phyloP scores from a whole-genome alignment of 2,888 invertebrate species.

The Troilus luridus region DNA sequence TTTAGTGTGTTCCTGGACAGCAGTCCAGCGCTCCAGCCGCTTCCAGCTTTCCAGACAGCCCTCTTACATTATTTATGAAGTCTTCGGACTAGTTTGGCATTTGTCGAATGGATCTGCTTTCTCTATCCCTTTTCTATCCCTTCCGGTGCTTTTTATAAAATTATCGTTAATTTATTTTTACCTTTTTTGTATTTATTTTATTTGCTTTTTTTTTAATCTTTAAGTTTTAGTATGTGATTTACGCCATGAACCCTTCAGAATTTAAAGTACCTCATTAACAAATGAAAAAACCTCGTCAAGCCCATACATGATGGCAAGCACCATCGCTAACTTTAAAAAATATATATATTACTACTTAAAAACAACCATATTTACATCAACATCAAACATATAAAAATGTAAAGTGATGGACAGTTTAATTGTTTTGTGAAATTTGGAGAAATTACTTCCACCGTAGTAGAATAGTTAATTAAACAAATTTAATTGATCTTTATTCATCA shows the following conservation, averaged over 20 bases:
- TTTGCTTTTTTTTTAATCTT: neutral
- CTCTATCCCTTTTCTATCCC: constrained; percentile 9
- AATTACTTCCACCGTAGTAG: too few species aligned
- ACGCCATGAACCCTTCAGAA: neutral
- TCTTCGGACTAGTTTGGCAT: constrained; percentile 32
- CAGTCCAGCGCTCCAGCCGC: neutral
- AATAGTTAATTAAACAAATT: too few species aligned
- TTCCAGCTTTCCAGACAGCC: constrained; percentile 7
- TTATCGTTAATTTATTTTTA: constrained; percentile 12
- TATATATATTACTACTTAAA: too few species aligned
- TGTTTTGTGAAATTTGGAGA: too few species aligned
- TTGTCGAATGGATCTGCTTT: constrained; percentile 37
- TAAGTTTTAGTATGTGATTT: neutral
- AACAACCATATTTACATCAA: neutral
- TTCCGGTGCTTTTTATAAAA: constrained; percentile 45
- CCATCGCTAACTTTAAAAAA: neutral
- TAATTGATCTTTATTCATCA: too few species aligned
- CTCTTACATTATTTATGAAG: constrained; percentile 41
- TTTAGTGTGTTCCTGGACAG: neutral
- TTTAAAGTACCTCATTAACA: neutral
- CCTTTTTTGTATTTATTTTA: neutral
- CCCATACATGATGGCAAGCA: neutral
- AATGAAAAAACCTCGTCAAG: neutral
- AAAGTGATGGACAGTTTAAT: too few species aligned
- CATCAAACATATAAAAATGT: too few species aligned